These are phyloP conservation scores for Agelas oroides DNA, from an alignment of 37 sponge, comb jelly and placozoan species.

Conservation along the genomic window DNA sequence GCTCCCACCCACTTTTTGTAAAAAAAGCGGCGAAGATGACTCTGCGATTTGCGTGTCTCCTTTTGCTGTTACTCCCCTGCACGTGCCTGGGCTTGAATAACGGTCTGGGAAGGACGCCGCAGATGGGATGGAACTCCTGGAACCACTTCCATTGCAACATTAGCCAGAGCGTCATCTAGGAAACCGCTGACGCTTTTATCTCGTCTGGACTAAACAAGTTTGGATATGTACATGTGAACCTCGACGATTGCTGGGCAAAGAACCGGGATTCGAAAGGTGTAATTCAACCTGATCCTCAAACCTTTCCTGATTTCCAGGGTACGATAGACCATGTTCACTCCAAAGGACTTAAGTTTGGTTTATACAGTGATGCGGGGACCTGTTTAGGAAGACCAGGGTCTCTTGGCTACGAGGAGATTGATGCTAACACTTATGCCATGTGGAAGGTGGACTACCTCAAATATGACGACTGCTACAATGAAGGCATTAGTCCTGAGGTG, in stretches of 20 bases:
- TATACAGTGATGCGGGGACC: constrained; percentile 93
- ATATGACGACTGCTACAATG: constrained; percentile 84
- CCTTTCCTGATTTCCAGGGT: constrained; percentile 79
- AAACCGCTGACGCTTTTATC: constrained; percentile 67
- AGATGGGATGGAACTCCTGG: constrained; percentile 94
- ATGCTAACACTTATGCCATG: constrained; percentile 79
- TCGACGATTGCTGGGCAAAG: constrained; percentile 89
- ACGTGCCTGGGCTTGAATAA: constrained; percentile 63
- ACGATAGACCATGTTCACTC: constrained; percentile 79
- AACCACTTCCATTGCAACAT: constrained; percentile 76
- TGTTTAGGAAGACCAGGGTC: constrained; percentile 82
- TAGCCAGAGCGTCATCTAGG: constrained; percentile 45
- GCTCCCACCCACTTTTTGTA: no score
- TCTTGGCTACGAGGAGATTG: constrained; percentile 69
- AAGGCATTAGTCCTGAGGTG: constrained; percentile 28
- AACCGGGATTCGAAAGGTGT: constrained; percentile 42
- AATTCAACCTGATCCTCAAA: constrained; percentile 61
- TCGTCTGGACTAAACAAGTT: constrained; percentile 42
- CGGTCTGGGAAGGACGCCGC: constrained; percentile 79
- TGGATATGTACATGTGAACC: constrained; percentile 83
- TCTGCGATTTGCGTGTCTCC: no score
- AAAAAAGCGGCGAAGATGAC: no score
- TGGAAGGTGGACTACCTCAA: constrained; percentile 85
- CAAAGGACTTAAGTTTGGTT: constrained; percentile 80
- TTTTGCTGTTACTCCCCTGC: no score